Percentiles rank a stretch among this genome's conserved stretches.
phyloP scores from a whole-genome alignment of 2,888 invertebrate genomes.

The Drosophila siamana region DNA sequence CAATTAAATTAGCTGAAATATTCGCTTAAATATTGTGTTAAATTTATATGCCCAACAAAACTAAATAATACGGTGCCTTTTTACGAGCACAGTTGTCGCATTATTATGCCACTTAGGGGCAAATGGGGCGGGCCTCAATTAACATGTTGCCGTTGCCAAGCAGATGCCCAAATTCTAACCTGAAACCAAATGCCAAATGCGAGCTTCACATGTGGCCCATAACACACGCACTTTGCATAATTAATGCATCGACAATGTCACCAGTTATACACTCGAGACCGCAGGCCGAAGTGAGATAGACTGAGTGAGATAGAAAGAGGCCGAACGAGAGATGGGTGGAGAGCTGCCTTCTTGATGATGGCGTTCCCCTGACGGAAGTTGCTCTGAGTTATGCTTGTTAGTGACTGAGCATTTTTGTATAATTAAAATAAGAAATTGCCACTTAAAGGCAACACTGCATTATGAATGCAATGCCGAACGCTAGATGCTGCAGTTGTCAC shows the following conservation, averaged over 20 bases:
- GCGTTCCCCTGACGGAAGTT: slow-evolving; percentile 33
- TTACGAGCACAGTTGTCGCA: slow-evolving; percentile 59
- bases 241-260: slow-evolving; percentile 75
- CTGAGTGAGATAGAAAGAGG: neutral
- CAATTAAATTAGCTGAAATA: too few species aligned
- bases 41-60: too few species aligned
- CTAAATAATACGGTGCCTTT: too few species aligned
- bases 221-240: slow-evolving; percentile 75
- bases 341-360: neutral
- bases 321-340: neutral
- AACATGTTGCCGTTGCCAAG: slow-evolving; percentile 1
- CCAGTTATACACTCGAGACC: slow-evolving; percentile 74
- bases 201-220: slow-evolving; percentile 43
- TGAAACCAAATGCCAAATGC: slow-evolving; percentile 24
- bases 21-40: too few species aligned
- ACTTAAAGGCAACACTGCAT: slow-evolving; percentile 64
- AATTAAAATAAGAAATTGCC: slow-evolving; percentile 79
- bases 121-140: neutral
- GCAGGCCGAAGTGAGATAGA: neutral
- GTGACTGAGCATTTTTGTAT: slow-evolving; percentile 54
- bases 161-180: slow-evolving; percentile 34
- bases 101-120: slow-evolving; percentile 15
- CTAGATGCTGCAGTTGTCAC: slow-evolving; percentile 62
- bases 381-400: slow-evolving; percentile 38
- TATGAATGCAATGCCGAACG: slow-evolving; percentile 48